Evolutionary conservation across 2,888 invertebrate species (phyloP).

Genomic region (Pedicia rivosa): DNA sequence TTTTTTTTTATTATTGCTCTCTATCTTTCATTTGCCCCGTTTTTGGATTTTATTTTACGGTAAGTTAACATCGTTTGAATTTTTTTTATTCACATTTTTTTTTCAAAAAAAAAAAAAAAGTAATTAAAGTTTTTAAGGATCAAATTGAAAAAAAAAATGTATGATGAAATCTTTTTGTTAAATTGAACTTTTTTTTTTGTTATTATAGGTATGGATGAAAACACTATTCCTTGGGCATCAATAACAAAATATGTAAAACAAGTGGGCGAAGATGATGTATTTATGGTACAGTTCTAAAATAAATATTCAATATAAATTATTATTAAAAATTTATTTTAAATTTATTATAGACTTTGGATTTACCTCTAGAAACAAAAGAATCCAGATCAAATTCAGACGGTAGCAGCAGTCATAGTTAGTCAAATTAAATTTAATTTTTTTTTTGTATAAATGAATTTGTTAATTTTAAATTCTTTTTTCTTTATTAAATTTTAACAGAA

Average conservation of each 20-base stretch:
- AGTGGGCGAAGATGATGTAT: slow-evolving; percentile 85
- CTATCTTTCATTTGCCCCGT: not conserved
- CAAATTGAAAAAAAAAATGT: too few relatives aligned
- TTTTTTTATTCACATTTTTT: too few relatives aligned
- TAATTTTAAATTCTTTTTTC: slow-evolving; percentile 8
- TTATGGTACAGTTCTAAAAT: slow-evolving; percentile 74
- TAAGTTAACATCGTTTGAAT: not conserved
- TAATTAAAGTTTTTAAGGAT: slow-evolving; percentile 10
- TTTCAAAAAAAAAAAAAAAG: slow-evolving; percentile 9
- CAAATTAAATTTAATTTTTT: slow-evolving; percentile 2
- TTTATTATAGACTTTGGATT: slow-evolving; percentile 60
- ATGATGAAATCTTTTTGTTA: too few relatives aligned
- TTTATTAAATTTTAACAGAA: slow-evolving; percentile 16
- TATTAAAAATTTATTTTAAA: slow-evolving; percentile 6
- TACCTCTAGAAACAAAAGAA: slow-evolving; percentile 65
- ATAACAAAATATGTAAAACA: slow-evolving; percentile 45
- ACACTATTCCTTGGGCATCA: slow-evolving; percentile 40
- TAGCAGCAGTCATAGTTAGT: slow-evolving; percentile 29
- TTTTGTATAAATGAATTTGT: too few relatives aligned
- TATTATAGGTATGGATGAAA: slow-evolving; percentile 56
- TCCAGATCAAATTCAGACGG: slow-evolving; percentile 58
- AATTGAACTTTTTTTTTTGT: slow-evolving; percentile 14
- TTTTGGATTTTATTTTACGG: slow-evolving; percentile 3
- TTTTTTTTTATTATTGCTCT: slow-evolving; percentile 10
- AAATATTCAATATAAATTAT: too few relatives aligned